Evolutionary conservation across 2,888 invertebrate genomes (phyloP), one percentile per base, ranked within the genome.

Genomic region (Baronia brevicornis): DNA sequence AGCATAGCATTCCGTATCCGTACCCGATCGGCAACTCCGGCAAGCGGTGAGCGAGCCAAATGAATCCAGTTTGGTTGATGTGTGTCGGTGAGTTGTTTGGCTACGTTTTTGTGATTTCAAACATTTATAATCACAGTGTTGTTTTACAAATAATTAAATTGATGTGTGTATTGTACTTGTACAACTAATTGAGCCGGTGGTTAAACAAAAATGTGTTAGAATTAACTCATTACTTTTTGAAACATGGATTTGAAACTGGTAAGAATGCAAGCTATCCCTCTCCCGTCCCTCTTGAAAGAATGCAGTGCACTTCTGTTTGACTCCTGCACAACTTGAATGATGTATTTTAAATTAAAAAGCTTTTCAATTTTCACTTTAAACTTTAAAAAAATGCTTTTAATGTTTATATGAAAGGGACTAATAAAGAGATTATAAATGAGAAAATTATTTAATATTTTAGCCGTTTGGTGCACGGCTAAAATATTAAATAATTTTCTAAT

Each of bases 221-320:
- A 17, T 33, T 33, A 45, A 44, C 23, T 37, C 31, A 22, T 19
- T 31, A 23, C 38, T 38, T 26, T 33, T 38, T 12, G 29, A 41
- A 36, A 37, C 31, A 37, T 38, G 41, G 43, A 36, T 40, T 54
- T 63, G 50, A 41, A 55, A 59, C 61, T 63, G 82, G 63, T 60
- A 70, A 77, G 75, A 79, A 79, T 77, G 78, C 71, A 77, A 66
- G 55, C 54, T 63, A 60, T 65, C 72, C 69, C 73, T 77, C 75
- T 70, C 69, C 72, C 75, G 67, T 72, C 74, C 77, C 78, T 78
- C 74, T 74, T 60, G 59, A 53, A 73, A 72, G 82, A 80, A 82
- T 82, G 79, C 68, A 71, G 47, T 68, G 66, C 69, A 73, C 74
- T 68, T 63, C 62, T 39, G 50, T 48, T 48, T 58, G 63, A 66